Evolutionary conservation across 2,888 invertebrate species (phyloP).

Genomic region (Phragmatobia fuliginosa): DNA sequence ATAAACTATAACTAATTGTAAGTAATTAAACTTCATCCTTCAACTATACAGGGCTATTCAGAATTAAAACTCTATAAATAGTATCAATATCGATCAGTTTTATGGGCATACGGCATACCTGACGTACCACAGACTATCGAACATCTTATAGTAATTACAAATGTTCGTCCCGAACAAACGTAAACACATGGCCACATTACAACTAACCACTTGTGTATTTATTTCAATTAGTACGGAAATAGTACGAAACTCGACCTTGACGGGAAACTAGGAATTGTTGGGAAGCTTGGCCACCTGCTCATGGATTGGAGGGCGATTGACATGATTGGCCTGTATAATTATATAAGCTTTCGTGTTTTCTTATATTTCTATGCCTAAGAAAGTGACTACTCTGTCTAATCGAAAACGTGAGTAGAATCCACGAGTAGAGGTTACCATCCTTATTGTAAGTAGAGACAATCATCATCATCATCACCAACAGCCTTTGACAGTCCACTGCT

Average conservation of each 20-base stretch:
- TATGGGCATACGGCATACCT: conserved; percentile 11
- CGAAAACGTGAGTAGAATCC: no score
- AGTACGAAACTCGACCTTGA: conserved; percentile 56
- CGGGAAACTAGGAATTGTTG: conserved; percentile 42
- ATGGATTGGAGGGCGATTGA: conserved; percentile 16
- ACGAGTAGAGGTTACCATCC: no score
- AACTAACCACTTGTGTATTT: conserved; percentile 54
- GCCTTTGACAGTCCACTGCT: no score
- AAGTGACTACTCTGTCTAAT: no score
- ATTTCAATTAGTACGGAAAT: conserved; percentile 63
- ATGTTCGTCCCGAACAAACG: conserved; percentile 24
- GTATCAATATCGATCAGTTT: conserved; percentile 7
- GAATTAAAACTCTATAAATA: neutral
- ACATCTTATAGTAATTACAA: conserved; percentile 16
- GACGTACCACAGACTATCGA: neutral
- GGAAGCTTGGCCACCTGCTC: conserved; percentile 39
- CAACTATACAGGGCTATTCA: neutral
- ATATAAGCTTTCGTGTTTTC: no score
- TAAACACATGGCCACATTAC: conserved; percentile 38
- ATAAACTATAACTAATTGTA: no score
- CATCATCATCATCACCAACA: no score
- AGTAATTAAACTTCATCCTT: neutral
- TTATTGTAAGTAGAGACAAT: no score
- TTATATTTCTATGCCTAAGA: neutral
- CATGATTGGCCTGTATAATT: conserved; percentile 8